Percentiles rank a stretch among this genome's conserved stretches.
These are phyloP conservation scores for Equus quagga DNA, from an alignment of 2,113 vertebrate genomes.

Conservation along the genomic window DNA sequence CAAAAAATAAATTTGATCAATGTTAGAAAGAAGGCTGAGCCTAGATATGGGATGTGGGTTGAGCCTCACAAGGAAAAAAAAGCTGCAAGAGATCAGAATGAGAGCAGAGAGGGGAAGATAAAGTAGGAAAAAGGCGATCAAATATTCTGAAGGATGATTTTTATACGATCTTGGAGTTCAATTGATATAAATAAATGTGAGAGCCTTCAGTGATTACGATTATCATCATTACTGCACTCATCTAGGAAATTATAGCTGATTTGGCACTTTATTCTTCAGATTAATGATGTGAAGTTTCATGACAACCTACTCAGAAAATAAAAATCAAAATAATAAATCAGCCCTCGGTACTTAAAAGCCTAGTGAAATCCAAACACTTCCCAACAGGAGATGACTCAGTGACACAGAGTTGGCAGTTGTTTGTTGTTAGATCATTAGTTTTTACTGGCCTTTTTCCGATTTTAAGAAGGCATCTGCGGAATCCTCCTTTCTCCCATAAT, in stretches of 20 bases:
- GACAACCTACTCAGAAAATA: constrained; percentile 79
- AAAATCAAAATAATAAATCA: constrained; percentile 77
- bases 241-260: constrained; percentile 78
- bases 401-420: constrained; percentile 67
- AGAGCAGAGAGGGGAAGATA: background rate
- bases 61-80: background rate
- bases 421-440: constrained; percentile 77
- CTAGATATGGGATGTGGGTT: background rate
- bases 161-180: background rate
- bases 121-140: background rate
- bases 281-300: constrained; percentile 74
- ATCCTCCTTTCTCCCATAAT: constrained; percentile 21
- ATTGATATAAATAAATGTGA: constrained; percentile 72
- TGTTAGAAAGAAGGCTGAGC: background rate
- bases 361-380: constrained; percentile 77
- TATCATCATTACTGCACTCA: constrained; percentile 67
- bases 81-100: background rate
- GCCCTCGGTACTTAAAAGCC: constrained; percentile 66
- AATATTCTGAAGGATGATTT: constrained; percentile 23
- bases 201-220: constrained; percentile 57
- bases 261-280: constrained; percentile 68
- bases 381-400: constrained; percentile 74
- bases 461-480: constrained; percentile 68
- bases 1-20: background rate
- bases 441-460: constrained; percentile 65